Conservation (phyloP, 1,140 invertebrate genomes). For the Formica selysi region DNA sequence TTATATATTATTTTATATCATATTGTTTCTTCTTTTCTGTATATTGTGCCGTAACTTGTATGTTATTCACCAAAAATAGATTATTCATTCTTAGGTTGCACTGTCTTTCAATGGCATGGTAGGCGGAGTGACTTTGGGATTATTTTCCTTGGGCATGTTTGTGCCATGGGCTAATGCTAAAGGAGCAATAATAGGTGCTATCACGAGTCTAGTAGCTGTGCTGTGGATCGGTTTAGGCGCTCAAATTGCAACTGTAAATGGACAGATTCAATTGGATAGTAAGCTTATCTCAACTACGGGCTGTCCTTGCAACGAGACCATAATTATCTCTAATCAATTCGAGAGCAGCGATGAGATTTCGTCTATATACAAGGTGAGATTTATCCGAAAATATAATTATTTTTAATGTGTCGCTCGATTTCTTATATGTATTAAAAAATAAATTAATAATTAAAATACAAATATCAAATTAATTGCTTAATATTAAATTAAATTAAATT, state of each 20-base stretch:
- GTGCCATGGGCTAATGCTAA: conserved; percentile 94
- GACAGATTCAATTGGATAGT: conserved; percentile 82
- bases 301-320: conserved; percentile 85
- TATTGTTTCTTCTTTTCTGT: neutral
- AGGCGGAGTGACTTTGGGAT: conserved; percentile 93
- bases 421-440: neutral
- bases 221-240: conserved; percentile 92
- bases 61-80: neutral
- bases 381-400: neutral
- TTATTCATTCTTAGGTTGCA: conserved; percentile 88
- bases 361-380: conserved; percentile 78
- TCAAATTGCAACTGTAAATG: conserved; percentile 88
- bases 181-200: conserved; percentile 90
- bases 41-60: neutral
- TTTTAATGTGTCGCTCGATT: neutral
- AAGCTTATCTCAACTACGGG: conserved; percentile 84
- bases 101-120: conserved; percentile 95
- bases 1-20: neutral
- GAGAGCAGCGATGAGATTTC: conserved; percentile 43
- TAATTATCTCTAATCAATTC: conserved; percentile 4
- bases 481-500: too few relatives aligned
- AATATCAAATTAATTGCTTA: too few relatives aligned
- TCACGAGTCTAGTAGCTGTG: conserved; percentile 88
- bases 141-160: conserved; percentile 96
- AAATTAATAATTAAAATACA: conserved; percentile 10